Base-by-base conservation (phyloP, 2,113 vertebrate species). In the Anhinga rufa region DNA sequence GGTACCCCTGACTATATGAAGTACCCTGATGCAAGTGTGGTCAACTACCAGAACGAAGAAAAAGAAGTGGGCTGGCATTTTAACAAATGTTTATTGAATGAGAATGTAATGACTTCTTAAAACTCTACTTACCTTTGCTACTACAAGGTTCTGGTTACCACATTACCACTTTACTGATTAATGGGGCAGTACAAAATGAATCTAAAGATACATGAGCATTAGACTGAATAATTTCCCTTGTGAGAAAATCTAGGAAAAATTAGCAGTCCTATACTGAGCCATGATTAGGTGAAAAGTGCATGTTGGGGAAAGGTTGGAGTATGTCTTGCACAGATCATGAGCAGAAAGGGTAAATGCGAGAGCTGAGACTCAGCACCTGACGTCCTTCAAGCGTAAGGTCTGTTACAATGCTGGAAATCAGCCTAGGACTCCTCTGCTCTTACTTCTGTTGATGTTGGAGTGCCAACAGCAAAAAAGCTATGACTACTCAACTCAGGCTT, bases 381-480 rank as follows among this genome's bases (percentile, higher is more conserved):
- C 52, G 76, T 79, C 42, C 61, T 82, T 82, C 66, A 89, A 40
- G 19, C 0, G 1, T 72, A 51, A 72, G 40, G 36, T 93, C 65
- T 93, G 74, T 74, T 92, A 49, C 52, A 80, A 29, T 82, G 62
- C 91, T 96, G 94, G 92, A 94, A 96, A 93, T 81, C 88, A 92
- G 96, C 77, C 88, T 94, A 57, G 95, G 81, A 93, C 74, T 95
- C 61, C 77, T 84, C 74, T 97, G 80, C 77, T 95, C 58, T 49
- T 71, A 55, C 64, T 90, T 93, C 80, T 86, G 69, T 71, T 92
- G 77, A 44, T 65, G 70, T 17, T 91, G 61, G 62, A 91, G 31
- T 68, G 91, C 92, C 95, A 92, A 72, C 55, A 89, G 70, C 70
- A 89, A 80, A 57, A 82, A 72, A 76, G 32, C 38, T 81, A 32